phyloP scores from a whole-genome alignment of 2,113 vertebrate genomes.

The Dolichallabes microphthalmus region DNA sequence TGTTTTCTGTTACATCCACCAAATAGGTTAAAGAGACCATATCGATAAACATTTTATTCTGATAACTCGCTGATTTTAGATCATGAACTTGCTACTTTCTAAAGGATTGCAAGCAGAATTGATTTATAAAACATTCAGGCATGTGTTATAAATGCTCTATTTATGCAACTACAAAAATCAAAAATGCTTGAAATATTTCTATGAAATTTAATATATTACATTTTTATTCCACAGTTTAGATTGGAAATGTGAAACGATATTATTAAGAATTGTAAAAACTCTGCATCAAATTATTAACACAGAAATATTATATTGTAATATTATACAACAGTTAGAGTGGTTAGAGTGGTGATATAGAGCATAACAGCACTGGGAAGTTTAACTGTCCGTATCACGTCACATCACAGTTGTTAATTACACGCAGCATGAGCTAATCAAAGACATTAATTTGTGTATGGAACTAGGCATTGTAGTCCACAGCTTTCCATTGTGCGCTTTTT shows the following conservation, averaged over 20 bases:
- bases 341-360: too few species aligned
- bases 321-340: too few species aligned
- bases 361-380: too few species aligned
- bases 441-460: too few species aligned
- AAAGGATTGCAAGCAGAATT: background rate
- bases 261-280: background rate
- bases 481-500: too few species aligned
- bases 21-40: background rate
- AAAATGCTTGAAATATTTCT: background rate
- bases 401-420: too few species aligned
- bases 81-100: background rate
- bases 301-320: background rate
- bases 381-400: too few species aligned
- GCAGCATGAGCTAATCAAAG: too few species aligned
- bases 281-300: background rate
- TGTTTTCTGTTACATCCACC: background rate
- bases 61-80: background rate
- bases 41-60: background rate
- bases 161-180: background rate
- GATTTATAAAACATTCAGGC: background rate
- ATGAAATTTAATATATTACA: background rate
- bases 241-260: background rate
- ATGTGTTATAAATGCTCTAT: background rate
- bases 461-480: too few species aligned
- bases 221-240: background rate